Evolutionary conservation across 2,797 vertebrate genomes (phyloP).

Genomic region (Pangasius djambal): DNA sequence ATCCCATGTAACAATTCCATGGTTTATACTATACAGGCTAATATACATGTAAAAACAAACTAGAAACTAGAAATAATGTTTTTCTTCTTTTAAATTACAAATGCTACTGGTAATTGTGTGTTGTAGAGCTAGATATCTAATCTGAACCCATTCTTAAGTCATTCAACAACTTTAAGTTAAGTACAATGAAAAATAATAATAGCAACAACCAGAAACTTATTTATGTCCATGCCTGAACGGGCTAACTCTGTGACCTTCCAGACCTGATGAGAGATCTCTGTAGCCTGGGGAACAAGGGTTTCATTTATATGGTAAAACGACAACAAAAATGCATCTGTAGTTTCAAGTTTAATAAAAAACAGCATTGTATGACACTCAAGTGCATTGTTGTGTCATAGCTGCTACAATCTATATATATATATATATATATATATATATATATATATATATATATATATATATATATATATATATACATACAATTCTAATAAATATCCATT

Average conservation of each 20-base stretch:
- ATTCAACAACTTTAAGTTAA: conserved; percentile 32
- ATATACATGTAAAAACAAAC: not conserved
- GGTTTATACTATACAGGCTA: not conserved
- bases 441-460: too few species aligned
- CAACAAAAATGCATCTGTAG: not conserved
- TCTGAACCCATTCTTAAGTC: conserved; percentile 44
- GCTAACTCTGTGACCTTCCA: conserved; percentile 28
- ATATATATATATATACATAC: too few species aligned
- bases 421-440: too few species aligned
- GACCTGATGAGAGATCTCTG: conserved; percentile 32
- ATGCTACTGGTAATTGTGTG: conserved; percentile 17
- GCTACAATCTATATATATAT: not conserved
- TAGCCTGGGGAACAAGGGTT: conserved; percentile 8
- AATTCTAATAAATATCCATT: not conserved
- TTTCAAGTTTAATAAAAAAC: not conserved
- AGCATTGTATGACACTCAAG: not conserved
- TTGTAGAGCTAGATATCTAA: conserved; percentile 22
- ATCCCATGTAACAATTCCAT: not conserved
- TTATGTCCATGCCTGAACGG: conserved; percentile 10
- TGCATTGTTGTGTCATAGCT: not conserved
- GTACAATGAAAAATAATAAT: conserved; percentile 47
- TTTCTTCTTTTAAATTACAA: not conserved
- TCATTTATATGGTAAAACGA: conserved; percentile 23
- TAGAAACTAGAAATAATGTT: not conserved
- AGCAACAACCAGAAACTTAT: conserved; percentile 21